Evolutionary conservation across 2,797 vertebrate genomes (phyloP).

Genomic region (Cossypha niveicapilla): DNA sequence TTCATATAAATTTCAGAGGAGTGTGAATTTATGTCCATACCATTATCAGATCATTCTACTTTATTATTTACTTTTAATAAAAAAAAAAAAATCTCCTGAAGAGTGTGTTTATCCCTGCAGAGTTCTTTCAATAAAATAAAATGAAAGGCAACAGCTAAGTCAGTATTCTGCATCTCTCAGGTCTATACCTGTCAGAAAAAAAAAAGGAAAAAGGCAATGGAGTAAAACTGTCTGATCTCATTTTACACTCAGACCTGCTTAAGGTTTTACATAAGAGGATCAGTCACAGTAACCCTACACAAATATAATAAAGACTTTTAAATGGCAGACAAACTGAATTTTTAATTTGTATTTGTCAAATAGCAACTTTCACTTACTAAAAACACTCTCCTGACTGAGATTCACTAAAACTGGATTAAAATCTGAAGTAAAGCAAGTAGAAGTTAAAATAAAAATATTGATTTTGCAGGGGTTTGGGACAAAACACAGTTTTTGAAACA

Average conservation of each 20-base stretch:
- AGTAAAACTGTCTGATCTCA: not conserved
- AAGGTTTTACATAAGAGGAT: constrained; percentile 9
- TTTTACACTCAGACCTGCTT: constrained; percentile 3
- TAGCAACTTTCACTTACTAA: not conserved
- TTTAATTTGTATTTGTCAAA: not conserved
- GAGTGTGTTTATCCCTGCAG: not conserved
- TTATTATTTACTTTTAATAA: constrained; percentile 32
- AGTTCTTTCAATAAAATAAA: constrained; percentile 9
- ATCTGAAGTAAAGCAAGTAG: not conserved
- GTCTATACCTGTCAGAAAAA: not conserved
- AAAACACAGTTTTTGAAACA: not conserved
- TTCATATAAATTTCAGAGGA: not conserved
- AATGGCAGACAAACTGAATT: not conserved
- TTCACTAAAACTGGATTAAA: not conserved
- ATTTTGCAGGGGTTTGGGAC: not conserved
- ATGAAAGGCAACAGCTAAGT: not conserved
- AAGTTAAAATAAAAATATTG: not conserved
- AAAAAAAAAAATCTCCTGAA: not conserved
- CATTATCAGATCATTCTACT: not conserved
- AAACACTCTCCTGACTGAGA: not conserved
- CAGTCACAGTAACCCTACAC: not conserved
- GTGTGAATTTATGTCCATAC: constrained; percentile 3
- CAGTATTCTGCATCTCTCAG: not conserved
- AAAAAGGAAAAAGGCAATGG: not conserved
- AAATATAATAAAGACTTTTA: not conserved